These are phyloP conservation scores for Triops longicaudatus DNA, from an alignment of 1,140 invertebrate species.

Conservation along the genomic window DNA sequence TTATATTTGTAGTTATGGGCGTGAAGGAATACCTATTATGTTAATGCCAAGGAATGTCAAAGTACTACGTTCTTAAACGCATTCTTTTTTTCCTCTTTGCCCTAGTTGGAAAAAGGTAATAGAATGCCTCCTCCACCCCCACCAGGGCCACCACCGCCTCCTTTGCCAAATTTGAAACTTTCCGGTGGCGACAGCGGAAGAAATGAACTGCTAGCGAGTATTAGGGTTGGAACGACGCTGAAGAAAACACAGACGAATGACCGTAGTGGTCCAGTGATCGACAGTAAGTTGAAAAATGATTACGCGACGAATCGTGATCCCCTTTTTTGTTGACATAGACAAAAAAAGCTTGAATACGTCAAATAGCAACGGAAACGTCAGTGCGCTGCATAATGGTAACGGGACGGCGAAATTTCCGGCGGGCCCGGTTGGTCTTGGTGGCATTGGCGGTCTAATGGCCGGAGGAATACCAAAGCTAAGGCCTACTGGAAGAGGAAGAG, in stretches of 20 bases:
- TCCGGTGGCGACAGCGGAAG: neutral
- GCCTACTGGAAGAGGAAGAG: neutral
- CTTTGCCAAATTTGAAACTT: neutral
- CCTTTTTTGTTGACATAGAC: neutral
- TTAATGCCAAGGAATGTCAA: too few relatives aligned
- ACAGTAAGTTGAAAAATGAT: neutral
- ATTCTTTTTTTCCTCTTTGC: too few relatives aligned
- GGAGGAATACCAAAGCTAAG: neutral
- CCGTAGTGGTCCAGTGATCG: neutral
- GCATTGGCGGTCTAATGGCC: neutral
- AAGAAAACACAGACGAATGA: neutral
- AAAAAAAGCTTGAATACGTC: neutral
- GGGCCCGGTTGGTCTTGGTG: neutral
- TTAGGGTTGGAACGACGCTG: neutral
- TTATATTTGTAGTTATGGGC: too few relatives aligned
- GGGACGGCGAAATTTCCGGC: neutral
- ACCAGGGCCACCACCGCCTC: neutral
- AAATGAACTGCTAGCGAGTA: neutral
- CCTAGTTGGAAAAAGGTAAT: neutral
- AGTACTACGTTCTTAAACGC: too few relatives aligned
- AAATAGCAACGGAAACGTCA: neutral
- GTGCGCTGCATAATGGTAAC: neutral
- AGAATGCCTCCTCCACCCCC: slow-evolving; percentile 13
- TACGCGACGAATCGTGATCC: neutral
- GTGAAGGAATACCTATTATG: too few relatives aligned